These are phyloP conservation scores for Parapristionchus giblindavisi DNA, from an alignment of 2,888 invertebrate species.

Conservation along the genomic window DNA sequence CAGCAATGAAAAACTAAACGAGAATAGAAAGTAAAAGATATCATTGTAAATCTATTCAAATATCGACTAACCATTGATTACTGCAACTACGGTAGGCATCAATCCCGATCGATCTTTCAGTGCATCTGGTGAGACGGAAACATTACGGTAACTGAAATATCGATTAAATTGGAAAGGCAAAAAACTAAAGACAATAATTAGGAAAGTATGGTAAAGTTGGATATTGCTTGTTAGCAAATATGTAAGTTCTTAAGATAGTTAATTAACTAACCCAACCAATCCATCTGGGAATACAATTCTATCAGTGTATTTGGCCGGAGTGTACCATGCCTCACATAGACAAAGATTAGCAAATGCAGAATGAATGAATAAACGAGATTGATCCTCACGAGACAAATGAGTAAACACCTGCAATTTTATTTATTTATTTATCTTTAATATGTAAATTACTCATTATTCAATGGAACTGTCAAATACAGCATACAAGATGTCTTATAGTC, in stretches of 20 bases:
- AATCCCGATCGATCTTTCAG: constrained; percentile 59
- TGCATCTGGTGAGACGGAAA: constrained; percentile 54
- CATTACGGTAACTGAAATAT: constrained; percentile 62
- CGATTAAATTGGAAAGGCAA: not conserved
- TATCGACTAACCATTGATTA: constrained; percentile 55
- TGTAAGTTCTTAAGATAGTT: no score
- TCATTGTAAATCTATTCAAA: not conserved
- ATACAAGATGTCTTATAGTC: no score
- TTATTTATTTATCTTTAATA: no score
- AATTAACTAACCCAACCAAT: constrained; percentile 52
- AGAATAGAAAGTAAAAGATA: not conserved
- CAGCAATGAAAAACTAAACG: not conserved
- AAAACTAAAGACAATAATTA: not conserved
- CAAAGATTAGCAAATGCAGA: constrained; percentile 67
- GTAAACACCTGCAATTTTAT: constrained; percentile 51
- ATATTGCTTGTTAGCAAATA: no score
- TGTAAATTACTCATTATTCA: no score
- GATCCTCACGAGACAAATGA: constrained; percentile 51
- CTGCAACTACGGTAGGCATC: constrained; percentile 68
- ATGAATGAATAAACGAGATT: constrained; percentile 59
- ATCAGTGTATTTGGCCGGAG: constrained; percentile 65
- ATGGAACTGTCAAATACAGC: no score
- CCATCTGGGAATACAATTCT: constrained; percentile 68
- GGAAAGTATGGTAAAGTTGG: not conserved
- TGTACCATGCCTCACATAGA: constrained; percentile 68